These are phyloP conservation scores for Cossypha caffra DNA, from an alignment of 2,797 vertebrate species.

Conservation along the genomic window DNA sequence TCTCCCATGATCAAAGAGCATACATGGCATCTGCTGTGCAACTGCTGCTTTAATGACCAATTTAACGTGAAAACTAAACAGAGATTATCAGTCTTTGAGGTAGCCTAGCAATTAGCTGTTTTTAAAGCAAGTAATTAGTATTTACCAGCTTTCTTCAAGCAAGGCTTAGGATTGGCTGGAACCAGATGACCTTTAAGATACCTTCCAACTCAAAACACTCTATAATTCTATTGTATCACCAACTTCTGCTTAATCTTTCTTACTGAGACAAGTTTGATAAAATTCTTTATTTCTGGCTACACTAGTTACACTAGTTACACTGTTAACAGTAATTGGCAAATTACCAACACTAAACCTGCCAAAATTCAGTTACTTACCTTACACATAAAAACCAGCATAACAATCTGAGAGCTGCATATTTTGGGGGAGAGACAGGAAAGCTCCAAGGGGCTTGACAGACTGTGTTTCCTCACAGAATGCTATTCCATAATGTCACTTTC, in stretches of 20 bases:
- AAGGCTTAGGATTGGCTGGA: background rate
- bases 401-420: background rate
- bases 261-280: background rate
- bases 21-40: background rate
- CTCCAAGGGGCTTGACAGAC: background rate
- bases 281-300: background rate
- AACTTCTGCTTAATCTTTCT: background rate
- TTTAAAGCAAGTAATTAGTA: background rate
- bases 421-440: background rate
- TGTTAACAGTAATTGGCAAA: background rate
- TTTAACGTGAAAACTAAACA: background rate
- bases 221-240: background rate
- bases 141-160: background rate
- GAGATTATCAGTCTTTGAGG: background rate
- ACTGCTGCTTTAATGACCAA: background rate
- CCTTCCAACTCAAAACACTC: background rate
- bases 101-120: background rate
- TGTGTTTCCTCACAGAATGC: background rate
- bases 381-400: background rate
- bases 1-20: background rate
- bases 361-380: background rate
- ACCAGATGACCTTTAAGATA: background rate
- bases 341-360: background rate
- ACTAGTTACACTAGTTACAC: background rate
- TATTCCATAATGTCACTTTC: background rate